phyloP scores from a whole-genome alignment of 2,888 invertebrate genomes.

The Subacronicta megacephala region DNA sequence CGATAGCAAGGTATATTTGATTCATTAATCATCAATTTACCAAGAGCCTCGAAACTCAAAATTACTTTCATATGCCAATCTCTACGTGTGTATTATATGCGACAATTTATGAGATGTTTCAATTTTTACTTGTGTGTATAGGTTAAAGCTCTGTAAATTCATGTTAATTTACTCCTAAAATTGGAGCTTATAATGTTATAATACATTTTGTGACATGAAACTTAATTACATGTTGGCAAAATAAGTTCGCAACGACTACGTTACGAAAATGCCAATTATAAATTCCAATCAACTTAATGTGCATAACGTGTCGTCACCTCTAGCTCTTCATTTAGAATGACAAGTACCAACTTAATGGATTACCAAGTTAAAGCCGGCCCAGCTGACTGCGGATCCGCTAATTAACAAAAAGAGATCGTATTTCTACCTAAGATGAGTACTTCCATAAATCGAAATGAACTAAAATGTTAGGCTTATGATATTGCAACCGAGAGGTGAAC shows the following conservation, averaged over 20 bases:
- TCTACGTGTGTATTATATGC: conserved; percentile 34
- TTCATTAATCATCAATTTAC: conserved; percentile 52
- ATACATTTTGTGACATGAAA: conserved; percentile 29
- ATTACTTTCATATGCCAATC: conserved; percentile 45
- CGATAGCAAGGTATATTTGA: conserved; percentile 95
- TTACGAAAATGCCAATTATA: conserved; percentile 62
- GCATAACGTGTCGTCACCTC: conserved; percentile 65
- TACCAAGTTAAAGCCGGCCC: conserved; percentile 65
- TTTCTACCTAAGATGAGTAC: conserved; percentile 49
- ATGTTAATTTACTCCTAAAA: conserved; percentile 27
- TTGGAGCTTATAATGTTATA: conserved; percentile 20
- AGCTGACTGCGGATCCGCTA: conserved; percentile 64
- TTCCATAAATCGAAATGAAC: conserved; percentile 72
- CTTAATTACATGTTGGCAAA: conserved; percentile 37
- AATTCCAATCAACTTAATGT: conserved; percentile 74
- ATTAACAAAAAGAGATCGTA: conserved; percentile 74
- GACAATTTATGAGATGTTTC: conserved; percentile 38
- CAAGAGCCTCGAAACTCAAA: conserved; percentile 30
- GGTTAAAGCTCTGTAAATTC: conserved; percentile 12
- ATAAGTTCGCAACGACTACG: conserved; percentile 35
- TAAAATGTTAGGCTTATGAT: conserved; percentile 76
- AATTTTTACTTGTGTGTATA: conserved; percentile 3
- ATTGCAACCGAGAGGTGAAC: conserved; percentile 71
- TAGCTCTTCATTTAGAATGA: conserved; percentile 54
- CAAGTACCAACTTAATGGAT: conserved; percentile 74